Percentiles rank a stretch among this genome's conserved stretches.
These are phyloP conservation scores for Tetrax tetrax DNA, from an alignment of 2,113 vertebrate species.

Conservation along the genomic window DNA sequence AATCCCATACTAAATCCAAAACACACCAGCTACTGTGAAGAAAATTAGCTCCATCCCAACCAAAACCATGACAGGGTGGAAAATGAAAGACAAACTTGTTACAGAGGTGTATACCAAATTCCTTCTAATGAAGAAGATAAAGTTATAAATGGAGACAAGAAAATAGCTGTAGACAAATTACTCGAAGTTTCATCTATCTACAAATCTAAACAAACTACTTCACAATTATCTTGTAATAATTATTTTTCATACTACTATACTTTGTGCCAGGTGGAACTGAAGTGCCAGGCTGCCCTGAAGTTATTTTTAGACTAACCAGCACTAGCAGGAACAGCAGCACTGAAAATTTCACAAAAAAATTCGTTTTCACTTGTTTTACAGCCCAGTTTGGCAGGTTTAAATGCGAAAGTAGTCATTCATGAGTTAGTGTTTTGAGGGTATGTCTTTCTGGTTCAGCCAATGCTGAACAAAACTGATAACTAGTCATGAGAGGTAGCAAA, in stretches of 20 bases:
- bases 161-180: not conserved
- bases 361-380: not conserved
- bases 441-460: not conserved
- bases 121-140: not conserved
- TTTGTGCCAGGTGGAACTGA: not conserved
- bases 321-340: not conserved
- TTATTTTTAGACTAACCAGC: not conserved
- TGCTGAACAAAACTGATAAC: not conserved
- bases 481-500: not conserved
- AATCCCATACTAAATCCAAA: too few relatives aligned
- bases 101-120: not conserved
- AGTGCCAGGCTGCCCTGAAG: not conserved
- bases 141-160: not conserved
- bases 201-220: not conserved
- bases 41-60: too few relatives aligned
- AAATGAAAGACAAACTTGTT: not conserved
- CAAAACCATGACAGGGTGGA: not conserved
- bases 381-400: not conserved
- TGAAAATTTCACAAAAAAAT: not conserved
- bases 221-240: not conserved
- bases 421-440: not conserved
- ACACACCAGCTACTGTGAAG: too few relatives aligned
- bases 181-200: not conserved
- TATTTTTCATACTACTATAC: not conserved
- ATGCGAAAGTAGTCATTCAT: not conserved